Evolutionary conservation across 2,113 vertebrate species (phyloP), one percentile per base, ranked within the genome.

Genomic region (Mustela lutreola): DNA sequence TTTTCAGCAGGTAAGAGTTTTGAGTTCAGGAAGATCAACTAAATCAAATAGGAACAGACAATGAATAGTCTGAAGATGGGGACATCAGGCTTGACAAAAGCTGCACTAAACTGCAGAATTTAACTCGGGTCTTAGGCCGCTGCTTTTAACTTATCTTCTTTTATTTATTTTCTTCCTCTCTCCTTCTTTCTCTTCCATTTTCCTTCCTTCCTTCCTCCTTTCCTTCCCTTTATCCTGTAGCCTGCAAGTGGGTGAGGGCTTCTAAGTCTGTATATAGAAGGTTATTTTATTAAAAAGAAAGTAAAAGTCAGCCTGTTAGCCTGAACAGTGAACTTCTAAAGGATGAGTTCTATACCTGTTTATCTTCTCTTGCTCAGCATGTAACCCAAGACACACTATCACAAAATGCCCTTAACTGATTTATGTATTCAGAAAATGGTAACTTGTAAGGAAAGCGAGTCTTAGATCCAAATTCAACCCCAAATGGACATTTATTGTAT

Each of bases 181-280:
- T 3, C 11, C 8, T 21, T 11, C 8, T 21, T 12, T 5, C 26
- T 67, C 1, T 24, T 15, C 19, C 11, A 15, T 4, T 1, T 6
- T 53, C 4, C 28, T 9, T 19, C 18, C 24, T 36, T 1, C 14
- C 36, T 42, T 42, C 3, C 60, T 8, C 3, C 5, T 5, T 19
- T 8, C 4, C 42, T 70, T 1, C 33, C 11, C 14, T 15, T 7
- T 36, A 6, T 2, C 9, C 11, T 31, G 84, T 63, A 84, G 9
- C 14, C 36, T 70, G 5, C 11, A 45, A 82, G 28, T 83, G 7
- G 15, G 11, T 76, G 0, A 83, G 36, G 18, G 9, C 45, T 70
- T 31, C 1, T 2, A 81, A 36, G n/a, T 89, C 15, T 92, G 15
- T n/a, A 1, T 89, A 22, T 31, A 63, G 39, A 63, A 89, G 22